Evolutionary conservation across 35 echinoderm and acorn worm genomes (phyloP).

Genomic region (Diadema setosum): DNA sequence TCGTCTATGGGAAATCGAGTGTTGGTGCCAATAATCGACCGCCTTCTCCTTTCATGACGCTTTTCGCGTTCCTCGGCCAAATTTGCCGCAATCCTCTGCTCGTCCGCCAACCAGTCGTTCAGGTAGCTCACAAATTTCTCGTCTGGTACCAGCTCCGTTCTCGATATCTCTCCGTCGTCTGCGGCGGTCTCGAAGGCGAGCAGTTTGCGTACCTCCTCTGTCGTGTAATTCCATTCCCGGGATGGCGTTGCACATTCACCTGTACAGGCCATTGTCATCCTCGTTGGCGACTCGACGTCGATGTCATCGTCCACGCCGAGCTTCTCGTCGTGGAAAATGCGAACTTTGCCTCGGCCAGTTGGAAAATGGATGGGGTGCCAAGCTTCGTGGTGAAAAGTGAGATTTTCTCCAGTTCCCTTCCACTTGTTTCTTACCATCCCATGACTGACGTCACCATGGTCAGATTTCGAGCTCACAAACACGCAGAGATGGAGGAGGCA

Average conservation of each 20-base stretch:
- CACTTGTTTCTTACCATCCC: neutral
- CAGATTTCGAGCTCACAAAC: neutral
- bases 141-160: conserved; percentile 7
- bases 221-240: conserved; percentile 10
- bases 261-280: neutral
- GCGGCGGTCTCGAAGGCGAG: conserved; percentile 44
- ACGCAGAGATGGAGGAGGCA: neutral
- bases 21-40: conserved; percentile 44
- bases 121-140: conserved; percentile 61
- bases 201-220: neutral
- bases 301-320: no score
- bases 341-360: neutral
- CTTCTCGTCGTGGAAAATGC: no score
- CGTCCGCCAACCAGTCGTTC: conserved; percentile 42
- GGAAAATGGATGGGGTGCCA: conserved; percentile 11
- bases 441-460: neutral
- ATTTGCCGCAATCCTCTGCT: neutral
- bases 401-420: neutral
- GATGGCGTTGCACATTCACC: neutral
- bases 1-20: conserved; percentile 69
- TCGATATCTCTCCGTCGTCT: conserved; percentile 18
- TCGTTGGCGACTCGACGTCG: no score
- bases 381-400: neutral
- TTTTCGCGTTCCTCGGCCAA: neutral
- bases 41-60: conserved; percentile 17